A percentile compares a stretch with the other conserved stretches of the same genome.
These are phyloP conservation scores for Drosophila diplacantha DNA, from an alignment of 2,888 invertebrate genomes.

Conservation along the genomic window DNA sequence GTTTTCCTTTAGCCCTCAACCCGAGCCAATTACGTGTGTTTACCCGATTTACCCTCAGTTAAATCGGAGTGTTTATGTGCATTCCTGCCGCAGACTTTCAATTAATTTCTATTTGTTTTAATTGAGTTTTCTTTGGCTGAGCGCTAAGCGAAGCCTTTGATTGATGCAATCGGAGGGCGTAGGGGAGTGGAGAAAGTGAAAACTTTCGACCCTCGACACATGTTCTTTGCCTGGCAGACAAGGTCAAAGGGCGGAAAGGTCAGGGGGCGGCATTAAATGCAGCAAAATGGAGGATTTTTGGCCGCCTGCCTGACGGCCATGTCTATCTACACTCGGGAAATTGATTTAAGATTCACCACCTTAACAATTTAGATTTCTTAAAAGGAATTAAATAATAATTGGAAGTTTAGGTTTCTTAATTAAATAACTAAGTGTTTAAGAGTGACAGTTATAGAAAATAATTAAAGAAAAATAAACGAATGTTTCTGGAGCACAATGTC, in stretches of 20 bases:
- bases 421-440: too few species aligned
- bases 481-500: background rate
- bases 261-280: slow-evolving; percentile 48
- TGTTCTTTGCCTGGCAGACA: slow-evolving; percentile 50
- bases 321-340: slow-evolving; percentile 6
- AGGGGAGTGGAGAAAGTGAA: slow-evolving; percentile 15
- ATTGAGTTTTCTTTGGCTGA: slow-evolving; percentile 56
- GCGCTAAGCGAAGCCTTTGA: slow-evolving; percentile 53
- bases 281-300: slow-evolving; percentile 33
- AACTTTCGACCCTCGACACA: slow-evolving; percentile 50
- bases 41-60: slow-evolving; percentile 17
- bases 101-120: slow-evolving; percentile 65
- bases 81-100: slow-evolving; percentile 49
- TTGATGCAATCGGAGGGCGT: slow-evolving; percentile 45
- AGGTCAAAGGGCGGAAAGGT: slow-evolving; percentile 58
- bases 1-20: slow-evolving; percentile 7
- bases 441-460: too few species aligned
- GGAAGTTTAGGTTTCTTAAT: rapidly evolving
- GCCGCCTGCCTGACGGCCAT: slow-evolving; percentile 19
- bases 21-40: slow-evolving; percentile 29
- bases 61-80: slow-evolving; percentile 31
- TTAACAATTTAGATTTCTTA: background rate
- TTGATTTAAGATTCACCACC: too few species aligned
- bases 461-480: background rate
- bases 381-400: background rate